Conservation (phyloP, 2,797 vertebrate genomes). For the Falco concolor region DNA sequence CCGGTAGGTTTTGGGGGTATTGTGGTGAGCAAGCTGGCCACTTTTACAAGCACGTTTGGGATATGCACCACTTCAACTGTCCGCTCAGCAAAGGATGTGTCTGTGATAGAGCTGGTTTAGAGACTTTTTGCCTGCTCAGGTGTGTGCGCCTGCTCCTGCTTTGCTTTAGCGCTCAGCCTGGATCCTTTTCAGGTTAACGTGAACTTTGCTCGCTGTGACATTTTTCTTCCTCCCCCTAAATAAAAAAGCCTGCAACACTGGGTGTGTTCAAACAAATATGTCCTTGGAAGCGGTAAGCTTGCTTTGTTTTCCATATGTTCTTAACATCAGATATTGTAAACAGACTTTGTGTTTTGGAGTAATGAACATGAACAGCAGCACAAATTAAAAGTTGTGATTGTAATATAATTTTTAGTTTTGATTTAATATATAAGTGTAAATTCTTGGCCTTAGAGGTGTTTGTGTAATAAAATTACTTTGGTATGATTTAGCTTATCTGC, state of each 20-base stretch:
- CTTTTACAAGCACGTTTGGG: rapidly evolving
- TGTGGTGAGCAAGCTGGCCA: background rate
- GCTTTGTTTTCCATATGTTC: background rate
- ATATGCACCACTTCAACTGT: background rate
- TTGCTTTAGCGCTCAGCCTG: background rate
- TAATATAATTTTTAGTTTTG: background rate
- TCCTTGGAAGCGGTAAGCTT: constrained; percentile 73
- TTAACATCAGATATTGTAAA: background rate
- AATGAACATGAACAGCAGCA: background rate
- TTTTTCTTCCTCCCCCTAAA: constrained; percentile 47
- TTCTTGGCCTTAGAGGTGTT: background rate
- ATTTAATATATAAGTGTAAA: background rate
- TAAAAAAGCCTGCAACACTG: constrained; percentile 11
- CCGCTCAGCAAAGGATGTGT: rapidly evolving
- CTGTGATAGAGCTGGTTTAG: background rate
- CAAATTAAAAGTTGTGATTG: background rate
- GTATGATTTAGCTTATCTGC: background rate
- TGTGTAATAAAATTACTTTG: background rate
- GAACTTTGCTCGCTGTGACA: constrained; percentile 73
- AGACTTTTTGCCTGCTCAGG: background rate
- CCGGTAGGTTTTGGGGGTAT: background rate
- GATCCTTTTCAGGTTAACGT: constrained; percentile 38
- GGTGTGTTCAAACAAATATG: constrained; percentile 68
- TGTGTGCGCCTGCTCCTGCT: background rate
- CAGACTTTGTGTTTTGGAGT: rapidly evolving